phyloP scores from a whole-genome alignment of 1,140 invertebrate genomes.

The Drosophila ogumai region DNA sequence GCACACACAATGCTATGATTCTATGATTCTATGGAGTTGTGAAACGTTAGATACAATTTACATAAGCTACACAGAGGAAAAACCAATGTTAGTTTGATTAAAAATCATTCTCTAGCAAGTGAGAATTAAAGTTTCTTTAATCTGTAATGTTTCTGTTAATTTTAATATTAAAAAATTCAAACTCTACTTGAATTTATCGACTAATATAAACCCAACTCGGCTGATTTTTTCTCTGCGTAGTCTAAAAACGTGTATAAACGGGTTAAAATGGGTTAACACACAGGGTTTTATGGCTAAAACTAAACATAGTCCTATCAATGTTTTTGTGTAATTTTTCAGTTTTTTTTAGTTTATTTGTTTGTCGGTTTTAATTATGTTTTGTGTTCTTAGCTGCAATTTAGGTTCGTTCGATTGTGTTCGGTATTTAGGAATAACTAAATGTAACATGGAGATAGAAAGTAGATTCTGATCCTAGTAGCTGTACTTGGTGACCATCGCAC shows the following conservation, averaged over 20 bases:
- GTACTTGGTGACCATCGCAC: conserved; percentile 85
- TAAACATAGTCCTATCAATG: conserved; percentile 29
- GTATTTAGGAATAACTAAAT: conserved; percentile 4
- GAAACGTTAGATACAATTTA: conserved; percentile 40
- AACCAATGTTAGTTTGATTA: neutral
- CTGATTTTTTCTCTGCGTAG: conserved; percentile 17
- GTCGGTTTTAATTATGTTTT: conserved; percentile 13
- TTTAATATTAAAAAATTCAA: neutral
- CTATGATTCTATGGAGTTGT: conserved; percentile 36
- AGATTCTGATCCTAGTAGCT: conserved; percentile 54
- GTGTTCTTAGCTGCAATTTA: conserved; percentile 25
- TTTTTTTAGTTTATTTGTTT: conserved; percentile 26
- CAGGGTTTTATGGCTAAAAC: conserved; percentile 21
- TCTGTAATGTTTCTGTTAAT: neutral
- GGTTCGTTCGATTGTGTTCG: conserved; percentile 36
- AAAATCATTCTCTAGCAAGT: neutral
- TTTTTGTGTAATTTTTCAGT: conserved; percentile 18
- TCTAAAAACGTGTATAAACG: conserved; percentile 16
- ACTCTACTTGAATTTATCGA: neutral
- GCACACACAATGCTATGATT: conserved; percentile 44
- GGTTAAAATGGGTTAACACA: conserved; percentile 47
- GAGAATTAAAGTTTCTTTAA: neutral
- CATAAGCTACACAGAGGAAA: conserved; percentile 29
- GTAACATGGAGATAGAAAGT: neutral
- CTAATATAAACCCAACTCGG: neutral